Base-by-base conservation (phyloP, 2,888 invertebrate species). In the Buathra laborator region DNA sequence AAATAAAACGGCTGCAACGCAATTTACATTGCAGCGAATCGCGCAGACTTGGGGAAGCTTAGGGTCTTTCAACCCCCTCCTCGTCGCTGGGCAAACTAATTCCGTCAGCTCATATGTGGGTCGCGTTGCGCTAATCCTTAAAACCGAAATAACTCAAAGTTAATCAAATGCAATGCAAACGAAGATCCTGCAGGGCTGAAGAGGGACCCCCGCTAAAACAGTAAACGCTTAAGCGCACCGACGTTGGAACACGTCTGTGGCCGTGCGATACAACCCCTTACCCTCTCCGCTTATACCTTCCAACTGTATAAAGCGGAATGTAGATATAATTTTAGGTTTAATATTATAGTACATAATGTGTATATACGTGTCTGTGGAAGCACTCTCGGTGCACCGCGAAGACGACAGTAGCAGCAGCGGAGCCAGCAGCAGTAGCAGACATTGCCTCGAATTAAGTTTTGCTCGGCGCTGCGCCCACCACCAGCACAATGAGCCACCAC, bases 361-460 rank as follows among this genome's bases (percentile, higher is more conserved):
- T 76, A 77, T 44, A 67, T 46, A n/a, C 48, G 66, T 67, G 77
- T 37, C 12, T 29, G 74, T 32, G 4, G 53, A 48, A 76, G 76
- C 79, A 80, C 83, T 77, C 80, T 83, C 76, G 80, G 80, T 80
- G 67, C 51, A 80, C 83, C 80, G 72, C 85, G 80, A 83, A 83
- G 80, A 83, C 79, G 81, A 81, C 85, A 85, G 82, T 59, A 81
- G 72, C 76, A 81, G 84, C 64, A 56, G 24, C 56, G 56, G 37
- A 37, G 37, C 37, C 37, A 37, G 19, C 56, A 77, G 68, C 81
- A 56, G 70, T 75, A 53, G 75, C 76, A 81, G 83, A 82, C 85
- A 81, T 85, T 72, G 85, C 76, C 70, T 53, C 83, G 85, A 83
- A 85, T 85, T 83, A 85, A 85, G 85, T 85, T 85, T 85, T 72